Evolutionary conservation across 1,140 invertebrate species (phyloP), one percentile per base, ranked within the genome.

Genomic region (Drosophila sulfurigaster): DNA sequence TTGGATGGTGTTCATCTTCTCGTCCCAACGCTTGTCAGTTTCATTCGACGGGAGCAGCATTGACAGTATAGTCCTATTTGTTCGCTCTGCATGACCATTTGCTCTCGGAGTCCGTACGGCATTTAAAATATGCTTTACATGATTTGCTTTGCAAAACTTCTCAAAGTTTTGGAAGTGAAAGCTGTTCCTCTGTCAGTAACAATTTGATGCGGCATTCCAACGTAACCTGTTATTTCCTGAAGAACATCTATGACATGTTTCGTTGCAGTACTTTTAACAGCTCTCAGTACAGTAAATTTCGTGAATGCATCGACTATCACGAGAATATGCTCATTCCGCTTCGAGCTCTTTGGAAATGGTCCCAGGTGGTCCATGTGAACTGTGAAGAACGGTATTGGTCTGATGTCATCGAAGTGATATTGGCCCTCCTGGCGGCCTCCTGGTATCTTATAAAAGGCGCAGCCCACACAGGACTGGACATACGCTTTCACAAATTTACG

Each of bases 271-370:
- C 43, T 46, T 15, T 13, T 46, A 5, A 13, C 3, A 3, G 43
- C n/a, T 46, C 43, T 3, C 5, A 46, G n/a, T n/a, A 46, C 13
- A n/a, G 35, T 54, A 63, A 64, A 81, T 73, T 91, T 82, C 1
- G 81, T 88, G 30, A 91, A 91, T 0, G 67, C 60, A 43, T 91
- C 82, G 0, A 87, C 66, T 2, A 88, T 59, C 8, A 81, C 78
- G 3, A 92, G 16, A 7, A 91, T 67, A 54, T 82, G 74, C 46
- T 69, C 73, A 52, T 91, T 90, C 13, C 66, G 76, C 25, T 72
- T 43, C 7, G 30, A 32, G 0, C 30, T 32, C 7, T 32, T 32
- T 7, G 30, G 30, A 32, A 7, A 32, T 5, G 30, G 30, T 6
- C 30, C 30, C 30, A 32, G 7, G 30, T 32, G 30, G 7, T 32